Base-by-base conservation (phyloP, 2,113 vertebrate species). In the Sphaerodactylus townsendi region DNA sequence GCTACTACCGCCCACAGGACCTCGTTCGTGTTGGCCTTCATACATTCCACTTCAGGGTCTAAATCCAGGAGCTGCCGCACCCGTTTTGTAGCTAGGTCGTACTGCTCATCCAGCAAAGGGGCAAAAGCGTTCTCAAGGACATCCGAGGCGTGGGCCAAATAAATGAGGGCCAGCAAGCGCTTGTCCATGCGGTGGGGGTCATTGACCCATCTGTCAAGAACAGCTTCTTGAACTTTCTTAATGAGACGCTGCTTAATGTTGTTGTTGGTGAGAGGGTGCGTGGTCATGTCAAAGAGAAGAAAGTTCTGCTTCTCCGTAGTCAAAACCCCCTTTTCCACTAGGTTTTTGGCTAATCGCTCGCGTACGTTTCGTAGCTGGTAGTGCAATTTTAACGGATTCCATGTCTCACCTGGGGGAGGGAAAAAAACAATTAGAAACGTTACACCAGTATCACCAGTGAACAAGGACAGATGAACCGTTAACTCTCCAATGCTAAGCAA, bases 231-330 rank as follows among this genome's bases (percentile, higher is more conserved):
- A 19, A 98, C 98, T 93, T 97, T 98, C 95, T 97, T 98, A 94
- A 99, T 98, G 93, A 99, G 97, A 41, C 98, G 97, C 88, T 98
- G 98, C 86, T 99, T 99, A 92, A 99, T 98, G 92, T 96, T 98
- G 95, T 96, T 98, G 95, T 99, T 99, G 95, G 98, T 99, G 85
- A 99, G 97, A 25, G 98, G 98, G 88, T 99, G 98, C 0, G 98
- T 99, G 30, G 97, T 99, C 98, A 99, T 99, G 95, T 99, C 98
- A 92, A 99, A 99, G 17, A 99, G 97, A 79, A 99, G 96, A 94
- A 99, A 99, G 97, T 98, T 99, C 95, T 99, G 98, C 95, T 99
- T 99, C 94, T 99, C 98, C 6, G 98, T 99, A 5, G 98, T 99
- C 89, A 99, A 92, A 80, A 99, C 97, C 3, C 98, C 98, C 90